Percentiles rank a stretch among this genome's conserved stretches.
Evolutionary conservation across 2,888 invertebrate genomes (phyloP).

Genomic region (Heliconius cydno): DNA sequence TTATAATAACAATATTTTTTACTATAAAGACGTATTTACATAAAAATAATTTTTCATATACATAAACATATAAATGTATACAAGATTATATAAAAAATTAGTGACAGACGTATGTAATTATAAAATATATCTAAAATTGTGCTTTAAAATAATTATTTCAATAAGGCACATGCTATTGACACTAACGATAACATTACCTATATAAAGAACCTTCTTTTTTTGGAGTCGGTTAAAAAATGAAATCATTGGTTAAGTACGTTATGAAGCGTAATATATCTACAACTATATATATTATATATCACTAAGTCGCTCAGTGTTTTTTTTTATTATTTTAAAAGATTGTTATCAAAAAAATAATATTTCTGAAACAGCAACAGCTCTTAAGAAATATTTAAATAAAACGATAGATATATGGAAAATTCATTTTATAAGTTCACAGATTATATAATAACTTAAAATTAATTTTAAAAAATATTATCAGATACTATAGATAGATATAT

Average conservation of each 20-base stretch:
- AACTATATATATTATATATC: slow-evolving; percentile 15
- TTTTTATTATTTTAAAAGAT: background rate
- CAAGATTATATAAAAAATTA: background rate
- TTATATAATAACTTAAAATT: background rate
- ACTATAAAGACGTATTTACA: slow-evolving; percentile 19
- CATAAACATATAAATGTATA: slow-evolving; percentile 13
- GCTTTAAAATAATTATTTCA: slow-evolving; percentile 43
- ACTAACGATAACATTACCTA: slow-evolving; percentile 26
- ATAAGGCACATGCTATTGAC: slow-evolving; percentile 58
- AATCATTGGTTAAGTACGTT: slow-evolving; percentile 41
- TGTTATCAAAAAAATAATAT: background rate
- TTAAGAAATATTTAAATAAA: background rate
- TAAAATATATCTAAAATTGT: slow-evolving; percentile 41
- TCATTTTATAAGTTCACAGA: background rate
- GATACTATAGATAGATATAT: background rate
- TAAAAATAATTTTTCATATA: background rate
- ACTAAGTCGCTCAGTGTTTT: background rate
- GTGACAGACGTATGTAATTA: slow-evolving; percentile 7
- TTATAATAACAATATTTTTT: background rate
- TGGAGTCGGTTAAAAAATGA: slow-evolving; percentile 11
- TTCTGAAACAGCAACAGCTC: background rate
- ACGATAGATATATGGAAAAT: no score
- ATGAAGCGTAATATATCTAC: slow-evolving; percentile 22
- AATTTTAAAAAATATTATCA: background rate
- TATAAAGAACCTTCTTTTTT: slow-evolving; percentile 14